These are phyloP conservation scores for Piprites chloris DNA, from an alignment of 2,113 vertebrate genomes.

Conservation along the genomic window DNA sequence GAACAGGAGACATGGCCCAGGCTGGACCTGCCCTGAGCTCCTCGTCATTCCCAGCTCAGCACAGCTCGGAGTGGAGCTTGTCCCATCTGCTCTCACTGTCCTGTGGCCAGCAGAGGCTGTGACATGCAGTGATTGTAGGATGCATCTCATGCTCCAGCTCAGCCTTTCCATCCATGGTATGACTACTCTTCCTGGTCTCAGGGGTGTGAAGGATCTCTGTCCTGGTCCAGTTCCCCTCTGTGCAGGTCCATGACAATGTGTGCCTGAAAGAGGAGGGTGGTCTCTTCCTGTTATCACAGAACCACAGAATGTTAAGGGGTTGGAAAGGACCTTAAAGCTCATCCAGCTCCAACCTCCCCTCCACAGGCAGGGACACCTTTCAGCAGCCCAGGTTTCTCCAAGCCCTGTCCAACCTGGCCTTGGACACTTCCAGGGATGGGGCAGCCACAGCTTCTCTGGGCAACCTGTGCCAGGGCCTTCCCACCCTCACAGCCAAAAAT, in stretches of 20 bases:
- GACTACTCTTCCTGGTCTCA: neutral
- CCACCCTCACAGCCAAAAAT: neutral
- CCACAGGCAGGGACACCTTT: neutral
- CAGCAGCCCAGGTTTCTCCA: neutral
- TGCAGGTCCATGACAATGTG: too few relatives aligned
- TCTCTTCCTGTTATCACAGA: neutral
- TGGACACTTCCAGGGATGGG: neutral
- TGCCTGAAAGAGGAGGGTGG: neutral
- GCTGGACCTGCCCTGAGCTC: neutral
- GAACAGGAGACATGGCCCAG: rapidly evolving
- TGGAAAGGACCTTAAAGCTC: neutral
- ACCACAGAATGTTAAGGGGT: neutral
- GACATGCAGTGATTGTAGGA: neutral
- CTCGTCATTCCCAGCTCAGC: rapidly evolving
- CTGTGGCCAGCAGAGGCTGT: neutral
- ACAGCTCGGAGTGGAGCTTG: neutral
- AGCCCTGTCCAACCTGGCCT: neutral
- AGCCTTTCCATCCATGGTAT: rapidly evolving
- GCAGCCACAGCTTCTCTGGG: neutral
- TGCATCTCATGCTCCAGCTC: neutral
- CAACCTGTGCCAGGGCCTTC: neutral
- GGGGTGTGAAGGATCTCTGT: neutral
- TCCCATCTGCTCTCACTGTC: neutral
- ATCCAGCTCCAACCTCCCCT: neutral
- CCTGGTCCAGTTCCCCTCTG: neutral